Base-by-base conservation (phyloP, 1,140 invertebrate species). In the Tribolium castaneum region DNA sequence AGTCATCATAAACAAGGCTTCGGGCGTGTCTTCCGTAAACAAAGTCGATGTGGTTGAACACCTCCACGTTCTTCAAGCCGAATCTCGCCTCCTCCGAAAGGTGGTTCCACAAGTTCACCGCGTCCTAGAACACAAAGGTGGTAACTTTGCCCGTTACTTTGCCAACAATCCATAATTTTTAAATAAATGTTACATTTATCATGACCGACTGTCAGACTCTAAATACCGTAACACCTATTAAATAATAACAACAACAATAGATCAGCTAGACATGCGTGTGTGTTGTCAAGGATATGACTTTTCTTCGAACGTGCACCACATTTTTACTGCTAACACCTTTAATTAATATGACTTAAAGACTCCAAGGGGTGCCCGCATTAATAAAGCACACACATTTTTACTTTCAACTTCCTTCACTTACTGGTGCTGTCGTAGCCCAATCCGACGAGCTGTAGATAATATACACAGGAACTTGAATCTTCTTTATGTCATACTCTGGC, bases 21-120 rank as follows among this genome's bases (percentile, higher is more conserved):
- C 78, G 81, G 1, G 81, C 83, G 25, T 83, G 71, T 75, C 80
- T 79, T 9, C 83, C 81, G 34, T 81, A 81, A 10, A 85, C 52
- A 50, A 85, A 83, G 51, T 85, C 84, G 12, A 84, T 83, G 54
- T 85, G 84, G 74, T 85, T 85, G 70, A 85, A 85, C 25, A 73
- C 54, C 51, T 81, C 74, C 1, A 85, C 78, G 77, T 81, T 78
- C 19, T 74, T 59, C 12, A 83, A 80, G 35, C 84, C 84, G 49
- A 82, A 74, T 45, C 80, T 56, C 1, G 75, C 78, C 16, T 78
- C 78, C 71, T 80, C 66, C 6, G 83, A 82, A 7, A 85, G 49
- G 9, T 80, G 83, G 34, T 79, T 79, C 52, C 80, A 84, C 3
- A 85, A 56, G 80, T 81, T 82, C 14, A 59, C 7, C 10, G 83